Evolutionary conservation across 2,888 invertebrate genomes (phyloP).

Genomic region (Xylota sylvarum): DNA sequence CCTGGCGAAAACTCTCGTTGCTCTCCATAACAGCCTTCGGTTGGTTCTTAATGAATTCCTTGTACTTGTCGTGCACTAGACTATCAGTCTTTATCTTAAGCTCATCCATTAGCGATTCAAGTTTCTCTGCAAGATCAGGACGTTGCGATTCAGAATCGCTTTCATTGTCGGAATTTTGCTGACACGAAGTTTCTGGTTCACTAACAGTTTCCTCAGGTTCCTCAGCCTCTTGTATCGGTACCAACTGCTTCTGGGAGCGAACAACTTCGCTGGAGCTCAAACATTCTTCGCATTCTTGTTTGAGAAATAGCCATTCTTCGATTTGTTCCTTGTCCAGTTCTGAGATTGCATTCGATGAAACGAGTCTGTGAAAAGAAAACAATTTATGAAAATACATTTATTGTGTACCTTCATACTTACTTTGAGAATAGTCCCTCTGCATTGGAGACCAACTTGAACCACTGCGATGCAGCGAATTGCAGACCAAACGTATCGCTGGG

Average conservation of each 20-base stretch:
- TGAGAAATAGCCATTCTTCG: constrained; percentile 93
- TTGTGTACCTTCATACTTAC: constrained; percentile 82
- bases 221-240: constrained; percentile 86
- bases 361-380: constrained; percentile 83
- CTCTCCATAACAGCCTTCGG: constrained; percentile 84
- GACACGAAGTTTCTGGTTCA: constrained; percentile 86
- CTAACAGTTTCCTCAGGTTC: constrained; percentile 88
- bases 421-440: constrained; percentile 91
- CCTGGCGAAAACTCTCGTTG: constrained; percentile 81
- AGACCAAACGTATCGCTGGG: constrained; percentile 87
- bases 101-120: constrained; percentile 90
- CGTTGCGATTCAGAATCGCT: constrained; percentile 86
- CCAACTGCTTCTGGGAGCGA: constrained; percentile 82
- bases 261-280: constrained; percentile 84
- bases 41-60: constrained; percentile 86
- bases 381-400: background rate
- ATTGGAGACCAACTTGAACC: constrained; percentile 93
- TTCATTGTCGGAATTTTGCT: constrained; percentile 84
- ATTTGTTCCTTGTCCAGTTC: constrained; percentile 91
- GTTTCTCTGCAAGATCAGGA: constrained; percentile 89
- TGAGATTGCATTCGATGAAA: constrained; percentile 89
- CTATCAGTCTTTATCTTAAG: constrained; percentile 90
- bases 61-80: constrained; percentile 87
- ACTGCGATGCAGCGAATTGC: constrained; percentile 93
- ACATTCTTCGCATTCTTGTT: constrained; percentile 95